Conservation (phyloP, 2,888 invertebrate genomes). For the Drosophila ezoana region DNA sequence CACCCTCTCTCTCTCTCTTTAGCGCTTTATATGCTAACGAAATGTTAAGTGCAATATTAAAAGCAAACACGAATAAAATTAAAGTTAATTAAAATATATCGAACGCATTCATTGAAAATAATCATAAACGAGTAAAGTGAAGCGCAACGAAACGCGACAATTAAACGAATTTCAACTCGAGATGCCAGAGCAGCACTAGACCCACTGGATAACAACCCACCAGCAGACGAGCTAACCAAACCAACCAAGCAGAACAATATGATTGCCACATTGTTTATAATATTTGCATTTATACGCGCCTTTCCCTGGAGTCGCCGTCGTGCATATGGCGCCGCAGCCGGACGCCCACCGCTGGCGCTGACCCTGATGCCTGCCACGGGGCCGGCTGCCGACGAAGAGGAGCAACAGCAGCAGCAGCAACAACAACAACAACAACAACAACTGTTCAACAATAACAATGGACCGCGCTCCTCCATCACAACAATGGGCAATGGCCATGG, state of each 20-base stretch:
- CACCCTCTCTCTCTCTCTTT: constrained; percentile 1
- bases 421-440: constrained; percentile 15
- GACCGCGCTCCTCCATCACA: constrained; percentile 57
- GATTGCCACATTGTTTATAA: constrained; percentile 85
- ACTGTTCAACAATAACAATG: constrained; percentile 49
- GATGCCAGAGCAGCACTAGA: constrained; percentile 11
- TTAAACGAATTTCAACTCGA: constrained; percentile 16
- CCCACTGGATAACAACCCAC: constrained; percentile 11
- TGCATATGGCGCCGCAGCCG: constrained; percentile 37
- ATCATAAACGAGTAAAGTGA: constrained; percentile 2
- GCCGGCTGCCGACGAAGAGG: constrained; percentile 12
- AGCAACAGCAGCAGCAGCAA: constrained; percentile 21
- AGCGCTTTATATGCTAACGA: constrained; percentile 29
- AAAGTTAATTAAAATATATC: constrained; percentile 34
- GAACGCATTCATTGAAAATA: constrained; percentile 15
- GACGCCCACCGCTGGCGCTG: constrained; percentile 51
- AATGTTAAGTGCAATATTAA: constrained; percentile 42
- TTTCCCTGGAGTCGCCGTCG: constrained; percentile 83
- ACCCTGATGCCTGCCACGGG: constrained; percentile 43
- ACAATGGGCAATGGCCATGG: constrained; percentile 51
- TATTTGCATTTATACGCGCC: constrained; percentile 85
- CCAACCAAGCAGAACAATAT: constrained; percentile 51
- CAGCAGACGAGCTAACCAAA: constrained; percentile 16
- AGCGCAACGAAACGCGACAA: constrained; percentile 18
- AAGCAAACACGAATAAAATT: constrained; percentile 26